phyloP scores from a whole-genome alignment of 2,113 vertebrate genomes.

The Romanogobio albipinnatus region DNA sequence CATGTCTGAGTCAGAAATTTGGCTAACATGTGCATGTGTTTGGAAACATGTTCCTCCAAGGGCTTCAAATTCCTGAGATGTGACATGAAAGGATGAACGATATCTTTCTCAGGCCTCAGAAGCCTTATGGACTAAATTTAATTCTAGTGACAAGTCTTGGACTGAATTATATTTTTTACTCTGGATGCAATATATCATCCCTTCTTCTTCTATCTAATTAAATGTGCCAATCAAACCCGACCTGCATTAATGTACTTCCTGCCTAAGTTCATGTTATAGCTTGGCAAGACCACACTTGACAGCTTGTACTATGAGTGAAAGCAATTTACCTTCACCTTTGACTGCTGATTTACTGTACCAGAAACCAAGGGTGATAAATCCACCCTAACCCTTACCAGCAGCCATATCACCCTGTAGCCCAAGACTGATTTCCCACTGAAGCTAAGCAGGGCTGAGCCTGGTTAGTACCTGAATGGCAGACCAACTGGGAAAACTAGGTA shows the following conservation, averaged over 20 bases:
- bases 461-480: too few relatives aligned
- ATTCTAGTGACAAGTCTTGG: slow-evolving; percentile 27
- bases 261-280: neutral
- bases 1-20: slow-evolving; percentile 1
- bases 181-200: neutral
- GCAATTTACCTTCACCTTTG: neutral
- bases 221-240: neutral
- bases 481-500: too few relatives aligned
- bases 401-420: too few relatives aligned
- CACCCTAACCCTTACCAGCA: too few relatives aligned
- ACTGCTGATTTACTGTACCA: too few relatives aligned
- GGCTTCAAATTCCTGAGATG: slow-evolving; percentile 21
- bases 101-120: slow-evolving; percentile 4
- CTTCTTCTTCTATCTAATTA: neutral
- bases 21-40: neutral
- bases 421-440: too few relatives aligned
- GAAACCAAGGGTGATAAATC: too few relatives aligned
- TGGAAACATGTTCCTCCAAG: slow-evolving; percentile 18
- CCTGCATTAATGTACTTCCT: neutral
- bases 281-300: neutral
- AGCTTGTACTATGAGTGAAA: neutral
- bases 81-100: neutral
- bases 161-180: neutral
- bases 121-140: slow-evolving; percentile 14
- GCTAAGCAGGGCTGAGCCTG: too few relatives aligned